Evolutionary conservation across 2,797 vertebrate genomes (phyloP), one percentile per base, ranked within the genome.

Genomic region (Falco concolor): DNA sequence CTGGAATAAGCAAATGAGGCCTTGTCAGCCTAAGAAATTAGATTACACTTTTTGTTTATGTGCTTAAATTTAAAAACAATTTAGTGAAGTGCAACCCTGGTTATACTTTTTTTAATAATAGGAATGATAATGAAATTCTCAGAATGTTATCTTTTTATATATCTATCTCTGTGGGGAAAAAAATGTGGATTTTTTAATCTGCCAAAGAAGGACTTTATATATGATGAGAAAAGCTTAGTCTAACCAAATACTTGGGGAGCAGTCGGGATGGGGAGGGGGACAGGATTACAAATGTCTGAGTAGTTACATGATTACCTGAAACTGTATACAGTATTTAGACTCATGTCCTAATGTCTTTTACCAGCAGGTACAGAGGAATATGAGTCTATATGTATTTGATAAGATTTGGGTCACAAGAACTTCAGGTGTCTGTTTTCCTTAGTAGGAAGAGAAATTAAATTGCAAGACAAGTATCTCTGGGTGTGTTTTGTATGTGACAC

Each of bases 241-340:
- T 69, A 72, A 63, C 11, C 17, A 44, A 38, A 49, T 65, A 36
- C 8, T 22, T 81, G 25, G 21, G 25, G 6, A 28, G 12, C 19
- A 8, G 3, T 9, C 9, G 5, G 8, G 12, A 4, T 6, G 52
- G 4, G 2, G 8, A 3, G 21, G 4, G 13, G 6, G 42, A 8
- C 42, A 44, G 42, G 42, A 18, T 70, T 61, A 47, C 40, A 73
- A 36, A 61, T 13, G 3, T 42, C 36, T 47, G 40, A 40, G 25
- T 34, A 5, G 27, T 75, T 75, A n/a, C 47, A 14, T 47, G 45
- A 16, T 24, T 65, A 42, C 23, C 20, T 82, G 67, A 61, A 38
- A 25, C 44, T 63, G 7, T 61, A 7, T 67, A 21, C 22, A 53
- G 25, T 79, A 18, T 83, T 57, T 72, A 57, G 17, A 70, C 21